phyloP scores from a whole-genome alignment of 2,113 vertebrate species.

The Nycticorax nycticorax region DNA sequence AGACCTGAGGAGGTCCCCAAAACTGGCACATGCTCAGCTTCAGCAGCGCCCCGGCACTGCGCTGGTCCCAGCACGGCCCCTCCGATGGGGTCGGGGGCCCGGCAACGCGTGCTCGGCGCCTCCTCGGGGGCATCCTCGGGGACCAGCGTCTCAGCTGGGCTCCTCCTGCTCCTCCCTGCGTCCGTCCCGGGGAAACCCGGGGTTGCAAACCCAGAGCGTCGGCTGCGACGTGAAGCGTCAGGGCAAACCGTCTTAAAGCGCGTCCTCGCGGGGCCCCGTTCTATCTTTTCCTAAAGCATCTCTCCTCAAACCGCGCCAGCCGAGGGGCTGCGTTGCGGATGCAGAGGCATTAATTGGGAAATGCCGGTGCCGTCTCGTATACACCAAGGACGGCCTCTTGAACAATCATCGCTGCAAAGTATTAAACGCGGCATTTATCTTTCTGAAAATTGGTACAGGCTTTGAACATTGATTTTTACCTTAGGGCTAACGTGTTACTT shows the following conservation, averaged over 20 bases:
- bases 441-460: conserved; percentile 44
- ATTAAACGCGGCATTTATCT: conserved; percentile 49
- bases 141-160: accelerated
- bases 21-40: accelerated
- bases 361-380: accelerated
- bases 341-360: neutral
- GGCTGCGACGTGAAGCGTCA: accelerated
- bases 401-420: neutral
- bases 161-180: neutral
- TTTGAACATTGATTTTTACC: conserved; percentile 67
- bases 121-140: accelerated
- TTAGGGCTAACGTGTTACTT: conserved; percentile 38
- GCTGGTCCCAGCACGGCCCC: neutral
- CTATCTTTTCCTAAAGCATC: neutral
- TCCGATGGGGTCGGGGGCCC: neutral
- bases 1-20: neutral
- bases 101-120: neutral
- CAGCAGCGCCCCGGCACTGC: accelerated
- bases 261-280: neutral
- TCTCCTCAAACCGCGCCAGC: neutral
- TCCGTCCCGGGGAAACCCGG: neutral
- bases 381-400: neutral
- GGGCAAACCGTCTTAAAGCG: neutral
- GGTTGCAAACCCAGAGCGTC: neutral
- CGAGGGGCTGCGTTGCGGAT: neutral